phyloP scores from a whole-genome alignment of 2,888 invertebrate genomes.

The Apodemia duryi region DNA sequence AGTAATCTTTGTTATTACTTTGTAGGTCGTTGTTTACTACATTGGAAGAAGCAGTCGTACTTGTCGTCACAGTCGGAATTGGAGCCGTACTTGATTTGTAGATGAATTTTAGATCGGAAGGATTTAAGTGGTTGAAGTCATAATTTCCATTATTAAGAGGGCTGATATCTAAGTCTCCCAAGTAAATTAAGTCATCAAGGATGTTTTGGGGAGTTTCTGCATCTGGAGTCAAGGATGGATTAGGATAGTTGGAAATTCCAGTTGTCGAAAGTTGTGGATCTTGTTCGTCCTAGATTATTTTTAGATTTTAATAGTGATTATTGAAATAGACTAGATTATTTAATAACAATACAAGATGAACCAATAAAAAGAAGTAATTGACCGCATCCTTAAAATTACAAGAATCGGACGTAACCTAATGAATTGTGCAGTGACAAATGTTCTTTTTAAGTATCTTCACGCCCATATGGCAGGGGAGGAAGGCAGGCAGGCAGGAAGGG shows the following conservation, averaged over 20 bases:
- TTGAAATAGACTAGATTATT: no score
- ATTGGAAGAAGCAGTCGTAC: neutral
- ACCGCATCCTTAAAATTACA: no score
- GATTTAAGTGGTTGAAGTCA: neutral
- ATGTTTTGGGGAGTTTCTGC: slow-evolving; percentile 1
- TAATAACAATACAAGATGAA: no score
- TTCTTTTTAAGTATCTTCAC: no score
- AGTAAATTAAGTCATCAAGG: neutral
- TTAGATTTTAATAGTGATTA: no score
- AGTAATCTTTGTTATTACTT: neutral
- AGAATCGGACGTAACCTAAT: no score
- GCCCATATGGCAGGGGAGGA: no score
- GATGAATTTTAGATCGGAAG: neutral
- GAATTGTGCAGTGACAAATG: no score
- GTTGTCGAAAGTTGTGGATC: neutral
- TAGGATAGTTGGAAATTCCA: neutral
- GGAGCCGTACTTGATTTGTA: neutral
- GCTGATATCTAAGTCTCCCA: neutral
- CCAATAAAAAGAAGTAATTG: no score
- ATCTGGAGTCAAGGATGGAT: neutral
- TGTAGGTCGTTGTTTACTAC: neutral
- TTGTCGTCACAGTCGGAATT: no score
- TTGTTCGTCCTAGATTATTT: neutral
- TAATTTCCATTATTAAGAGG: neutral
- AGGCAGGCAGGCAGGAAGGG: no score